Conservation (phyloP, 2,113 vertebrate species). For the Danionella cerebrum region DNA sequence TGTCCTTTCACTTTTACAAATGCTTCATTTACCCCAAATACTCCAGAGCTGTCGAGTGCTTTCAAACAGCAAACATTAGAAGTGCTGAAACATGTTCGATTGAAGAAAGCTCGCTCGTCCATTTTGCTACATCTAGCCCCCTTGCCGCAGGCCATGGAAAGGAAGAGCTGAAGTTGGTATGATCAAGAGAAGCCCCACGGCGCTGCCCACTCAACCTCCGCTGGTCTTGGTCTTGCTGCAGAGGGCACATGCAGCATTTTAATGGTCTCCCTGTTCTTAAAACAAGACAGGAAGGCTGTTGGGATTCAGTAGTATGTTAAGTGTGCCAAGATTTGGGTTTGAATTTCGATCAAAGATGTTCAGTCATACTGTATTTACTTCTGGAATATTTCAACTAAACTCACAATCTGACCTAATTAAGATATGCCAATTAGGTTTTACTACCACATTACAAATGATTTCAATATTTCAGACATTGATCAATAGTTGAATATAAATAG, state of each 20-base stretch:
- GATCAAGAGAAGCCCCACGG: constrained; percentile 13
- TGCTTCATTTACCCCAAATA: not conserved
- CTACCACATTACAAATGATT: no score
- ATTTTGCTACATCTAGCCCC: constrained; percentile 19
- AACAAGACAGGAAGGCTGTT: not conserved
- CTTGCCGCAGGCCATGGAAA: not conserved
- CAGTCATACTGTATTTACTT: not conserved
- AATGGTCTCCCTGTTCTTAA: constrained; percentile 7
- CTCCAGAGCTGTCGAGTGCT: constrained; percentile 25
- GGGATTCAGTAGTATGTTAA: not conserved
- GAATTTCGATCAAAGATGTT: not conserved
- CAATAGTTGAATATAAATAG: no score
- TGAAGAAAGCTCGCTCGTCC: constrained; percentile 13
- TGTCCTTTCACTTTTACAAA: not conserved
- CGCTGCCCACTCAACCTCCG: not conserved
- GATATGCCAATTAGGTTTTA: no score
- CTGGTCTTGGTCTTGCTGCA: not conserved
- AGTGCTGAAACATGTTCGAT: constrained; percentile 44
- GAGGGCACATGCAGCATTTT: constrained; percentile 22
- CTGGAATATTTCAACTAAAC: no score
- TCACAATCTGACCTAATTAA: no score
- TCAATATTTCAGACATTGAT: no score
- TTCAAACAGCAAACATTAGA: not conserved
- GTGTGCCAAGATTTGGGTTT: not conserved
- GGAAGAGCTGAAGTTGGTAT: not conserved